Evolutionary conservation across 2,113 vertebrate genomes (phyloP).

Genomic region (Plotosus lineatus): DNA sequence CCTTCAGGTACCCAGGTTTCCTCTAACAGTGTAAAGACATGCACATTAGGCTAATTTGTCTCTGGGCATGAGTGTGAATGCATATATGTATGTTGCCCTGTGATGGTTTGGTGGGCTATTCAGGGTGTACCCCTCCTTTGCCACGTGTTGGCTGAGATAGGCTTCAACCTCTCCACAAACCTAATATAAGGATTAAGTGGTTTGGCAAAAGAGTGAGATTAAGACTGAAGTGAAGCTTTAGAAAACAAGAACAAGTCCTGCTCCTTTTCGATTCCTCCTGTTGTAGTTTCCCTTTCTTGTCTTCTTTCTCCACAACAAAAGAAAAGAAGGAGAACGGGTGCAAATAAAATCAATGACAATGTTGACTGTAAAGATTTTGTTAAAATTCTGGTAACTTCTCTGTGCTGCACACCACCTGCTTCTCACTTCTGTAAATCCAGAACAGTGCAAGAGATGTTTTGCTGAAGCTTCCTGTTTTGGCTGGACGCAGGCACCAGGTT

Average conservation of each 20-base stretch:
- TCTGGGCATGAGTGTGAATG: too few species aligned
- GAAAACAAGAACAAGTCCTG: neutral
- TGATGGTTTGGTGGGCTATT: too few species aligned
- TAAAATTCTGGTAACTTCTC: neutral
- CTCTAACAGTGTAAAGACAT: too few species aligned
- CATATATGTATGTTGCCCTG: too few species aligned
- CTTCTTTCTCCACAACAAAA: neutral
- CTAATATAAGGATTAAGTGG: too few species aligned
- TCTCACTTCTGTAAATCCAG: slow-evolving; percentile 8
- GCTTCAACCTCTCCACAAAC: too few species aligned
- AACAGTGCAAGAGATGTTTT: neutral
- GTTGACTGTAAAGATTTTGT: neutral
- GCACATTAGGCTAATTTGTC: too few species aligned
- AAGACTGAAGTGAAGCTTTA: too few species aligned
- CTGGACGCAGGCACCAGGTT: neutral
- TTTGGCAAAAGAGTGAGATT: too few species aligned
- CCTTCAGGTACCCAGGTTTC: too few species aligned
- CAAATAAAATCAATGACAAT: neutral
- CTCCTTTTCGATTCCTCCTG: neutral
- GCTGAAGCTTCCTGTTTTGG: slow-evolving; percentile 16
- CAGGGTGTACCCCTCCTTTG: too few species aligned
- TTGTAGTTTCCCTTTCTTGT: slow-evolving; percentile 1
- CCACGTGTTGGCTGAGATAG: too few species aligned
- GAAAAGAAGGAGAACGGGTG: neutral
- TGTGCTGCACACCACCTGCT: neutral